Percentiles rank a stretch among this genome's conserved stretches.
Evolutionary conservation across 2,888 invertebrate genomes (phyloP).

Genomic region (Melanostoma mellinum): DNA sequence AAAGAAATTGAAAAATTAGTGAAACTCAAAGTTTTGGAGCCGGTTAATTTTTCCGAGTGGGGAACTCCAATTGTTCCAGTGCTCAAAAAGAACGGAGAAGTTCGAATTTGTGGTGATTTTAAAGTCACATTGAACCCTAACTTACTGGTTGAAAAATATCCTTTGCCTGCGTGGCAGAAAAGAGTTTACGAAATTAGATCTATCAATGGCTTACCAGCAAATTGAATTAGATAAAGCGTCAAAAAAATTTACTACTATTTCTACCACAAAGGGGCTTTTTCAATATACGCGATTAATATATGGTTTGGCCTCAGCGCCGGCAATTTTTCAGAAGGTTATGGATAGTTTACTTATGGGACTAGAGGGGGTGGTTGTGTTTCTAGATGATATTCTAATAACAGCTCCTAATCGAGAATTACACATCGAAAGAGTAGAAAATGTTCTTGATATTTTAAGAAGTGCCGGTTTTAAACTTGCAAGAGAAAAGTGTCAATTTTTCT

Average conservation of each 20-base stretch:
- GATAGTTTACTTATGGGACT: constrained; percentile 75
- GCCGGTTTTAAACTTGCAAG: constrained; percentile 73
- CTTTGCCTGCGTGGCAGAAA: no score
- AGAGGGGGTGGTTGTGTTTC: constrained; percentile 72
- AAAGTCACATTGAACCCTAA: constrained; percentile 71
- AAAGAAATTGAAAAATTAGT: constrained; percentile 46
- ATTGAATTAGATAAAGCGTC: constrained; percentile 75
- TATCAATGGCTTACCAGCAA: constrained; percentile 77
- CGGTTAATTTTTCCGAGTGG: constrained; percentile 73
- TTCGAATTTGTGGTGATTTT: constrained; percentile 71
- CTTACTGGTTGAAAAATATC: constrained; percentile 74
- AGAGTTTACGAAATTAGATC: constrained; percentile 74
- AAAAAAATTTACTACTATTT: constrained; percentile 74
- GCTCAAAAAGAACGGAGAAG: constrained; percentile 76
- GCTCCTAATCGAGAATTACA: constrained; percentile 73
- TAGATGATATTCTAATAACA: constrained; percentile 77
- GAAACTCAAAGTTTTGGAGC: constrained; percentile 43
- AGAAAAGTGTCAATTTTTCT: constrained; percentile 28
- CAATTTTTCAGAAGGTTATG: constrained; percentile 77
- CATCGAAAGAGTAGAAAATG: constrained; percentile 69
- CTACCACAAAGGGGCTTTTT: constrained; percentile 68
- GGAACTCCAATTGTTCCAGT: constrained; percentile 78
- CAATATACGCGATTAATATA: constrained; percentile 73
- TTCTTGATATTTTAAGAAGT: constrained; percentile 62
- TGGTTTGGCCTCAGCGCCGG: constrained; percentile 77